phyloP scores from a whole-genome alignment of 1,140 invertebrate species.

The Drosophila santomea region DNA sequence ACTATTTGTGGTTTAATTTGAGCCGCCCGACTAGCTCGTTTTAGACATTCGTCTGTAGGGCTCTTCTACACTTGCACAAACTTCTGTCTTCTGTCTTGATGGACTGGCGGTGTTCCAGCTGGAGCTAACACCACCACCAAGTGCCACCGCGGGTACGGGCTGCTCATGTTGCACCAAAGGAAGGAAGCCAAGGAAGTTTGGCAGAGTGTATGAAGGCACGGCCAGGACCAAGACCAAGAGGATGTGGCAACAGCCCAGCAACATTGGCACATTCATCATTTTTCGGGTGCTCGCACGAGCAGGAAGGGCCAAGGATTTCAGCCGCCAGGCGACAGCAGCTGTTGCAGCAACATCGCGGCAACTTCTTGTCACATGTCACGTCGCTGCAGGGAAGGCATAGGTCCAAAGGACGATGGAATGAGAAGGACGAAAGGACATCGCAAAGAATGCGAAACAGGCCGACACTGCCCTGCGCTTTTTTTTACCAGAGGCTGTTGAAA shows the following conservation, averaged over 20 bases:
- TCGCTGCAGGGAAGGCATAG: constrained; percentile 36
- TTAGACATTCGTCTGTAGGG: no score
- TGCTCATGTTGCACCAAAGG: constrained; percentile 67
- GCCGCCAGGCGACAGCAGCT: constrained; percentile 53
- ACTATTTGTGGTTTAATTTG: constrained; percentile 60
- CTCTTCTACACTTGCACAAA: constrained; percentile 56
- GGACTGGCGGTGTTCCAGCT: constrained; percentile 33
- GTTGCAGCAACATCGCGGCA: constrained; percentile 69
- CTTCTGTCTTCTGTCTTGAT: constrained; percentile 49
- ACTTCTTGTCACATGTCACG: constrained; percentile 82
- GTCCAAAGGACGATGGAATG: background rate
- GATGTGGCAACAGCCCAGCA: constrained; percentile 56
- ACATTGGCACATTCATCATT: constrained; percentile 82
- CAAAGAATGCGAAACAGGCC: constrained; percentile 33
- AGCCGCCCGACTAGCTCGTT: constrained; percentile 27
- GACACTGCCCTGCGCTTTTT: constrained; percentile 22
- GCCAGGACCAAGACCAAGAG: constrained; percentile 32
- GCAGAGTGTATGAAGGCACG: constrained; percentile 49
- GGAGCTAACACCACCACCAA: constrained; percentile 7
- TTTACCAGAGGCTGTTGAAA: constrained; percentile 6
- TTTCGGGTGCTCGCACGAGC: constrained; percentile 40
- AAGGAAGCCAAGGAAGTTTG: constrained; percentile 61
- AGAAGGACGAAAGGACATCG: background rate
- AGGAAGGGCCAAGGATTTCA: constrained; percentile 29
- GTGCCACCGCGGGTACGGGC: constrained; percentile 20